Conservation (phyloP, 1,140 invertebrate species). For the Doryteuthis pealeii region DNA sequence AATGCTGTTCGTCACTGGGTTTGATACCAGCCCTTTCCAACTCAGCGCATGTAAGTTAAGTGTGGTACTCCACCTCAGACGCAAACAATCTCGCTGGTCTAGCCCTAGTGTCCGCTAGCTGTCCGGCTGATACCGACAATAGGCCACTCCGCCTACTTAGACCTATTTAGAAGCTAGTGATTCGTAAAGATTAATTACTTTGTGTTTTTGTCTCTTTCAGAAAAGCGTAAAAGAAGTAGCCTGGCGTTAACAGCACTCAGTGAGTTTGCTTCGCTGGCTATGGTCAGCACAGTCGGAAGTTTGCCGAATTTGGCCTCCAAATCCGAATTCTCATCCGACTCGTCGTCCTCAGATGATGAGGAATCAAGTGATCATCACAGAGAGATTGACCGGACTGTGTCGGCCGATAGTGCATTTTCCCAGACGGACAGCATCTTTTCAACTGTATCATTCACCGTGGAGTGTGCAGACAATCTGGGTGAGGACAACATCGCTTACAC, state of each 20-base stretch:
- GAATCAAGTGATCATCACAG: slow-evolving; percentile 1
- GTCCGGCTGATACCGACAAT: no score
- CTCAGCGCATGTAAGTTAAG: no score
- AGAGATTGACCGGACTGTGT: neutral
- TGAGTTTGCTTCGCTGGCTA: neutral
- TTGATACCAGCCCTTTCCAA: no score
- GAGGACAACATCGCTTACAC: neutral
- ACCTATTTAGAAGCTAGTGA: no score
- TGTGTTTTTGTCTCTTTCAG: neutral
- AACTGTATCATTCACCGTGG: neutral
- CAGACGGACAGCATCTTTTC: neutral
- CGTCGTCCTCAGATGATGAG: neutral
- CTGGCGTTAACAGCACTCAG: slow-evolving; percentile 4
- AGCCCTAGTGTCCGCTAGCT: no score
- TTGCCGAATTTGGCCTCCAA: neutral
- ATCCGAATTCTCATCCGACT: slow-evolving; percentile 8
- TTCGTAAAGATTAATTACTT: no score
- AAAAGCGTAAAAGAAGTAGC: neutral
- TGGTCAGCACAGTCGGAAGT: slow-evolving; percentile 6
- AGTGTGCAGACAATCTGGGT: neutral
- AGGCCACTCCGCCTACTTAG: no score
- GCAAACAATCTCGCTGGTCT: no score
- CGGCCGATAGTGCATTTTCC: neutral
- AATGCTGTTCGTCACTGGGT: no score
- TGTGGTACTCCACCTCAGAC: no score